Conservation (phyloP, 1,140 invertebrate genomes). For the Drosophila littoralis region DNA sequence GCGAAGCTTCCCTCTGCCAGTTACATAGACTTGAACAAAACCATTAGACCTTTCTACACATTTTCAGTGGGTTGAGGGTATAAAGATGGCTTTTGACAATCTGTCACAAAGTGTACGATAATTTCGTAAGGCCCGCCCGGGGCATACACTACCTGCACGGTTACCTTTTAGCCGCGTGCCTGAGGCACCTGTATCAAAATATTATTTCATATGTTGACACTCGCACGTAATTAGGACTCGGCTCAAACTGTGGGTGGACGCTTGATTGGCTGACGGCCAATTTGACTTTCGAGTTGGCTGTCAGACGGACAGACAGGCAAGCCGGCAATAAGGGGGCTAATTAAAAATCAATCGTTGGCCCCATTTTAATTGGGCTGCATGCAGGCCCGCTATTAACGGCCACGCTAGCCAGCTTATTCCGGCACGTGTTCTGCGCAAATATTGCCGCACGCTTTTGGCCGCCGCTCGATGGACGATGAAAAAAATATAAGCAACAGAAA, state of each 20-base stretch:
- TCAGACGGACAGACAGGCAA: constrained; percentile 22
- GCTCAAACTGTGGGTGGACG: constrained; percentile 16
- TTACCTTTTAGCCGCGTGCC: constrained; percentile 27
- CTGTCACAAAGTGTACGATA: neutral
- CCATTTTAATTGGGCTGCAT: constrained; percentile 54
- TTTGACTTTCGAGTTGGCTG: constrained; percentile 47
- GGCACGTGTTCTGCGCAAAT: constrained; percentile 64
- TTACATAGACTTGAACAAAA: no score
- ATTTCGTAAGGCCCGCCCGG: neutral
- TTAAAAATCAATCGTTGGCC: constrained; percentile 74
- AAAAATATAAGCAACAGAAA: constrained; percentile 10
- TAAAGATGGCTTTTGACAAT: neutral
- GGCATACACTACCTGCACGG: neutral
- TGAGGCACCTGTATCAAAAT: constrained; percentile 65
- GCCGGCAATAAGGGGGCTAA: constrained; percentile 48
- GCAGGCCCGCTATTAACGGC: constrained; percentile 49
- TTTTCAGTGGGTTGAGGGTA: no score
- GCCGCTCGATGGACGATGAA: constrained; percentile 8
- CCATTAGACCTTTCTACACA: no score
- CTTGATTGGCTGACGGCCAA: constrained; percentile 57
- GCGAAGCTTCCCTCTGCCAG: no score
- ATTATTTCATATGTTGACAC: constrained; percentile 82
- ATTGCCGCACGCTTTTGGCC: constrained; percentile 33
- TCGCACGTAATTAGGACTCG: constrained; percentile 76
- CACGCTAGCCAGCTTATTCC: neutral